A percentile compares a stretch with the other conserved stretches of the same genome.
These are phyloP conservation scores for Sialia sialis DNA, from an alignment of 2,113 vertebrate genomes.

Conservation along the genomic window DNA sequence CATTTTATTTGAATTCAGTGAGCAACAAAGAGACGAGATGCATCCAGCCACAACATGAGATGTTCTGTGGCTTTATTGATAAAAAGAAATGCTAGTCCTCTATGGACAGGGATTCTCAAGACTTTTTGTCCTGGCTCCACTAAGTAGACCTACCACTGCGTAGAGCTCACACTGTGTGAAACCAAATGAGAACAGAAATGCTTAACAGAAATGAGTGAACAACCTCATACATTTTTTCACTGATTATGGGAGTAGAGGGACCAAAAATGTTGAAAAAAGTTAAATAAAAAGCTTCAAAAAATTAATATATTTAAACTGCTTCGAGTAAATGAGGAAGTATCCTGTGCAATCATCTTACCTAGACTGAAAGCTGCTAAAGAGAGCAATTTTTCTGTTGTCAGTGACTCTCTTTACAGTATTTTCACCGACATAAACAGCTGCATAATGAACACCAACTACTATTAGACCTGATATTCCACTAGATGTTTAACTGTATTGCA, in stretches of 20 bases:
- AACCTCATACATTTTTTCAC: not conserved
- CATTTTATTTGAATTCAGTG: not conserved
- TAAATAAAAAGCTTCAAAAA: not conserved
- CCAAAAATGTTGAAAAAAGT: not conserved
- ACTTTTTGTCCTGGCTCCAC: not conserved
- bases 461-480: not conserved
- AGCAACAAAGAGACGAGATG: not conserved
- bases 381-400: not conserved
- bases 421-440: not conserved
- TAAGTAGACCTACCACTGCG: not conserved
- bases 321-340: not conserved
- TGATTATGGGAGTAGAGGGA: not conserved
- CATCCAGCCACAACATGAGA: not conserved
- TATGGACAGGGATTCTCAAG: not conserved
- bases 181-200: not conserved
- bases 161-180: not conserved
- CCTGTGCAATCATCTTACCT: not conserved
- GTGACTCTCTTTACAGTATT: not conserved
- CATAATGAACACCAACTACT: not conserved
- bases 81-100: not conserved
- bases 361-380: not conserved
- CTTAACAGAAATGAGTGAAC: not conserved
- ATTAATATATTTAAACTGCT: not conserved
- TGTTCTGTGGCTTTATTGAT: not conserved
- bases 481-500: not conserved